A percentile compares a stretch with the other conserved stretches of the same genome.
Conservation (phyloP, 2,797 vertebrate species). For the Siniperca scherzeri region DNA sequence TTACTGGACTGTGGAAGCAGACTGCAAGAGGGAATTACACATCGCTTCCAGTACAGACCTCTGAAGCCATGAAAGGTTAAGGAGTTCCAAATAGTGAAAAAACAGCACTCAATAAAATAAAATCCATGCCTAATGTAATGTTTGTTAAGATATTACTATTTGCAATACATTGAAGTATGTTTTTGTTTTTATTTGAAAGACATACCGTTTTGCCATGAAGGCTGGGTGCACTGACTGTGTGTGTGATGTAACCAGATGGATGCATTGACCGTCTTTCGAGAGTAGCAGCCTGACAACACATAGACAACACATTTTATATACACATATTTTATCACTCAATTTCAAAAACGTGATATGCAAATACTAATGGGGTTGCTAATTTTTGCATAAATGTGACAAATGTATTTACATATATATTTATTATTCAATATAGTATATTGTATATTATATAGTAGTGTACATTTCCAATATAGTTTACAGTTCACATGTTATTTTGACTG, state of each 20-base stretch:
- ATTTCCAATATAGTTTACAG: background rate
- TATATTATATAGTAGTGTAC: background rate
- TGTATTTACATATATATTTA: background rate
- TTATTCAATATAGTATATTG: background rate
- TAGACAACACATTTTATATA: slow-evolving; percentile 32
- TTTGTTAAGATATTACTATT: background rate
- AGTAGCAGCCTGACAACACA: slow-evolving; percentile 87
- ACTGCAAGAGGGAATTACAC: background rate
- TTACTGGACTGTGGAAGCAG: background rate
- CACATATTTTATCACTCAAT: slow-evolving; percentile 1
- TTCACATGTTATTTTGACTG: background rate
- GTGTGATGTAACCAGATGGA: slow-evolving; percentile 94
- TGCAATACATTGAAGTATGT: background rate
- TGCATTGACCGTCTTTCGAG: slow-evolving; percentile 92
- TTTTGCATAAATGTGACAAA: slow-evolving; percentile 17
- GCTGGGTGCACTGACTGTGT: slow-evolving; percentile 96
- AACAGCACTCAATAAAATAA: background rate
- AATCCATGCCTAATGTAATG: background rate
- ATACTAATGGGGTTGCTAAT: background rate
- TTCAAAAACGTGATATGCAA: slow-evolving; percentile 18
- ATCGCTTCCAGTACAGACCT: background rate
- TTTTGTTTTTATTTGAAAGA: background rate
- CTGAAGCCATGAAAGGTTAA: background rate
- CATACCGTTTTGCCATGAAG: slow-evolving; percentile 96
- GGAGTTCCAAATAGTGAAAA: background rate